Base-by-base conservation (phyloP, 2,113 vertebrate species). In the Upupa epops region DNA sequence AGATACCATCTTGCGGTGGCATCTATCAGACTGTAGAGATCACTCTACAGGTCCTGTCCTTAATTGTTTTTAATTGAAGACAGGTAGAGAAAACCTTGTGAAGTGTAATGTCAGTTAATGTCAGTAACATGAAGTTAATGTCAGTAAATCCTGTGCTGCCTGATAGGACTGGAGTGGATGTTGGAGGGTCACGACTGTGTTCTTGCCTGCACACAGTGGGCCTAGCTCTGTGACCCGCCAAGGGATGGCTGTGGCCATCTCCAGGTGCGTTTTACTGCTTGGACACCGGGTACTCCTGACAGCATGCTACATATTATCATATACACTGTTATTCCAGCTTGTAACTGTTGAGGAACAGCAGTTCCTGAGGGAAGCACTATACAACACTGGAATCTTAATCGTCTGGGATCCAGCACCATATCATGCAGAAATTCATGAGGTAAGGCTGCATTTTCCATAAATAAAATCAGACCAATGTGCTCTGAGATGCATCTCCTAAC, bases 341-440 rank as follows among this genome's bases (percentile, higher is more conserved):
- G 56, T 98, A 20, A 97, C 97, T 68, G 96, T 96, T 25, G 93
- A 96, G 40, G 58, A 89, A 65, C 79, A 90, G 48, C 95, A 86
- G 37, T 98, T 98, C 94, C 88, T 97, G 66, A 90, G 36, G 32
- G 90, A 98, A 31, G 63, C 91, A 4, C 81, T 98, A 3, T 98
- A 98, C 84, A 97, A 92, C 49, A 95, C 96, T 89, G 98, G 97
- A 76, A 95, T 96, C 90, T 95, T 98, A 64, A 96, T 98, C 69
- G 90, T 98, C 66, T 98, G 98, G 98, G 98, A 98, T 95, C 98
- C 98, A 21, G 96, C 98, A 63, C 76, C 97, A 1, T 98, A 98
- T 88, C 96, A 97, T 72, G 95, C 96, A 82, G 96, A 97, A 83
- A 96, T 98, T 78, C 52, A 92, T 68, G 94, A 97, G 96, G 98